Conservation (phyloP, 2,113 vertebrate species). For the Tichodroma muraria region DNA sequence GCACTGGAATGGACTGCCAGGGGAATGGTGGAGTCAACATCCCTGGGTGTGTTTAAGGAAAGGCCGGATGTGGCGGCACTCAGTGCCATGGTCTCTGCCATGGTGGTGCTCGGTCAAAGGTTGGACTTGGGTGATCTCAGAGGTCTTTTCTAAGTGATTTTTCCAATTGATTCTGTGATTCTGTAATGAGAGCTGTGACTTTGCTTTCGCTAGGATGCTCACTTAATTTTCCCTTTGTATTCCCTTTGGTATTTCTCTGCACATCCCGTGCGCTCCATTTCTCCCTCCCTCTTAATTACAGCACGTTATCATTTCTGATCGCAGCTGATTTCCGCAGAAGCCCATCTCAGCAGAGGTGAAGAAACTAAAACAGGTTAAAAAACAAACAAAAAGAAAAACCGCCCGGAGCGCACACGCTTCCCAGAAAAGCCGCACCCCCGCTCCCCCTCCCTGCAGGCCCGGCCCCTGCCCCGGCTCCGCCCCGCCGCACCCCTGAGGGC, state of each 20-base stretch:
- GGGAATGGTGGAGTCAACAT: too few species aligned
- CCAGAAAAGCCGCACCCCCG: accelerated
- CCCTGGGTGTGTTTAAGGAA: background rate
- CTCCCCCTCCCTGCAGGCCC: too few species aligned
- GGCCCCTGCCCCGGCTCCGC: too few species aligned
- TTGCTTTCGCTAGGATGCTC: too few species aligned
- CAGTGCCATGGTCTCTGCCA: background rate
- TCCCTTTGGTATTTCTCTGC: accelerated
- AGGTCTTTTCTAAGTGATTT: background rate
- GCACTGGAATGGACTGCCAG: background rate
- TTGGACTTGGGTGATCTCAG: background rate
- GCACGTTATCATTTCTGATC: too few species aligned
- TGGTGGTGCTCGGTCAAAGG: background rate
- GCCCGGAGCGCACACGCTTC: too few species aligned
- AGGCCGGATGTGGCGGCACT: background rate
- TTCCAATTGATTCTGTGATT: background rate
- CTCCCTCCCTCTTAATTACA: background rate
- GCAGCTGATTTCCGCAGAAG: background rate
- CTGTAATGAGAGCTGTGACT: too few species aligned
- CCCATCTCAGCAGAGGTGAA: accelerated
- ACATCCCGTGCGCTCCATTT: accelerated
- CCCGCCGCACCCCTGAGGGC: background rate
- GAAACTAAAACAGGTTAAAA: background rate
- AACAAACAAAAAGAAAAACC: too few species aligned
- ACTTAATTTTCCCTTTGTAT: background rate